Evolutionary conservation across 2,113 vertebrate genomes (phyloP).

Genomic region (Motacilla tschutschensis): DNA sequence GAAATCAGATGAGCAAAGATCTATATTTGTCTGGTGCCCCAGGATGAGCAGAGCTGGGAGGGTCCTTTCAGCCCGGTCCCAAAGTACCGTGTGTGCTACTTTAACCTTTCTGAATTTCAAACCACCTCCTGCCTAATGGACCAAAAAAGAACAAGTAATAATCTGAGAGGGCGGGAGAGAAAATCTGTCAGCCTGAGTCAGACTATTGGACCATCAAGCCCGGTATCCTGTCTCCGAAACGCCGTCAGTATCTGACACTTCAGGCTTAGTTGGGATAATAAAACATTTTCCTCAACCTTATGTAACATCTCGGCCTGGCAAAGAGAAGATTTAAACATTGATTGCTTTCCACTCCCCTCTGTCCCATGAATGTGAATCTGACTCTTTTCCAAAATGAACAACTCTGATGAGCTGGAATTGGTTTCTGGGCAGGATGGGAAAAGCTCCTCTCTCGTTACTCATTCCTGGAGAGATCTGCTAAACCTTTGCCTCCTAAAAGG

Average conservation of each 20-base stretch:
- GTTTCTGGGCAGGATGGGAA: conserved; percentile 63
- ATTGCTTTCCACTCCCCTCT: conserved; percentile 67
- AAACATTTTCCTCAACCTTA: conserved; percentile 67
- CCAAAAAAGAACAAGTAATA: conserved; percentile 57
- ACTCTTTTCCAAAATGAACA: conserved; percentile 63
- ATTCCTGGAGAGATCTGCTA: conserved; percentile 57
- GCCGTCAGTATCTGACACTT: conserved; percentile 58
- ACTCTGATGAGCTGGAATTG: conserved; percentile 64
- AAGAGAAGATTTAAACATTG: conserved; percentile 50
- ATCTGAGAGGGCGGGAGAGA: conserved; percentile 40
- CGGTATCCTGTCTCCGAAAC: conserved; percentile 56
- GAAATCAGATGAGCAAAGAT: not conserved
- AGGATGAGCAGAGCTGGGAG: not conserved
- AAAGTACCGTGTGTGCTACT: conserved; percentile 11
- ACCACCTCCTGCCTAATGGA: conserved; percentile 40
- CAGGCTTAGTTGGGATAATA: conserved; percentile 48
- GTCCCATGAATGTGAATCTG: conserved; percentile 51
- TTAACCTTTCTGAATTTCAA: conserved; percentile 44
- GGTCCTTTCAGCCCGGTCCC: not conserved
- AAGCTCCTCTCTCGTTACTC: conserved; percentile 52
- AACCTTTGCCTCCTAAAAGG: conserved; percentile 43
- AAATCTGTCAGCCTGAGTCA: conserved; percentile 60
- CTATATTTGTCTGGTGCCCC: not conserved
- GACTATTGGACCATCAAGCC: conserved; percentile 51
- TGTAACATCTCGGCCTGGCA: conserved; percentile 60